These are phyloP conservation scores for Ondatra zibethicus DNA, from an alignment of 2,113 vertebrate species.

Conservation along the genomic window DNA sequence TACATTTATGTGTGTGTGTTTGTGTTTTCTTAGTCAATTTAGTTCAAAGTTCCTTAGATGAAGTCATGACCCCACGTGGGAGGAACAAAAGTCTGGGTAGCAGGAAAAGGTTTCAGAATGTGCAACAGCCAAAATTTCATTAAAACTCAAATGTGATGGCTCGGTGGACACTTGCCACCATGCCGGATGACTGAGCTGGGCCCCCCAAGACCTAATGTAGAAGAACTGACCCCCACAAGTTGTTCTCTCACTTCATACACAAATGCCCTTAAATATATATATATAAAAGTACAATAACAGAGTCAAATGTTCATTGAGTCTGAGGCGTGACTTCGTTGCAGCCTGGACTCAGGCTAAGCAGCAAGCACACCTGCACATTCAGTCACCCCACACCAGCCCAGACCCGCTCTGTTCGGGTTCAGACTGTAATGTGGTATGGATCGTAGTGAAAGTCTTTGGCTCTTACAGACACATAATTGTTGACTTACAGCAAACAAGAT, in stretches of 20 bases:
- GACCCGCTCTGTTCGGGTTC: not conserved
- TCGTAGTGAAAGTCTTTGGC: not conserved
- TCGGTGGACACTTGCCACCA: not conserved
- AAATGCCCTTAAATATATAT: not conserved
- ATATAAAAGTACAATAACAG: not conserved
- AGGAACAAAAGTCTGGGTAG: not conserved
- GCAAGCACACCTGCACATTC: not conserved
- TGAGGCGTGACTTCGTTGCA: not conserved
- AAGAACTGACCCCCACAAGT: not conserved
- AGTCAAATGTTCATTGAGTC: not conserved
- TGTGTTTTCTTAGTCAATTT: not conserved
- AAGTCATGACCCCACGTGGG: not conserved
- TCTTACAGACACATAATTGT: not conserved
- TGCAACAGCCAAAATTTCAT: not conserved
- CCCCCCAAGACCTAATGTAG: not conserved
- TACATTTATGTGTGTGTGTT: not conserved
- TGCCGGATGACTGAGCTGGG: not conserved
- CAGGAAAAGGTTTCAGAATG: not conserved
- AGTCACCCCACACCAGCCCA: not conserved
- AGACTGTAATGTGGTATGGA: not conserved
- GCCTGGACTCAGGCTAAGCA: not conserved
- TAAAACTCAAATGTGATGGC: not conserved
- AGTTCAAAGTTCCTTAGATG: not conserved
- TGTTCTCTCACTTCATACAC: not conserved
- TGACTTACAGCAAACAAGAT: not conserved